Evolutionary conservation across 2,113 vertebrate genomes (phyloP).

Genomic region (Edolisoma coerulescens): DNA sequence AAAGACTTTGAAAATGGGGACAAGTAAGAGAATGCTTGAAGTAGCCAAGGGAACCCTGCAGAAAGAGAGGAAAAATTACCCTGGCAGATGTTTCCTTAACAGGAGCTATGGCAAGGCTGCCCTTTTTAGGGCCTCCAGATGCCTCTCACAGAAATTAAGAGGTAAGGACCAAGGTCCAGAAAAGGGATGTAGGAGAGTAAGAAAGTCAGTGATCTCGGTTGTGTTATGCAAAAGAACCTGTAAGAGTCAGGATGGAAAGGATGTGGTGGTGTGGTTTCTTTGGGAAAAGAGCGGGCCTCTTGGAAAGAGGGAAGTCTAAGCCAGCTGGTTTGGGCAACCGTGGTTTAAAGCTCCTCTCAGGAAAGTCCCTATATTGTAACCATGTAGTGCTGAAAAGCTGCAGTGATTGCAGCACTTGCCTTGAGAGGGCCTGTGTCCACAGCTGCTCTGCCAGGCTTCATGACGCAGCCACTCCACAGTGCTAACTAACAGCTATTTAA

Average conservation of each 20-base stretch:
- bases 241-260: neutral
- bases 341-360: neutral
- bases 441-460: neutral
- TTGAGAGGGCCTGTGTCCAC: neutral
- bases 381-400: accelerated
- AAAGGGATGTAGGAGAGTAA: neutral
- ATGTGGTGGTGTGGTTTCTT: neutral
- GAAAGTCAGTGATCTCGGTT: neutral
- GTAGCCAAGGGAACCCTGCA: neutral
- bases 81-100: neutral
- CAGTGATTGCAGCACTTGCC: neutral
- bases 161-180: neutral
- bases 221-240: neutral
- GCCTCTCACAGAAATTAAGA: neutral
- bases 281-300: neutral
- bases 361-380: neutral
- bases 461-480: neutral
- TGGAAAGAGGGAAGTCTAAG: neutral
- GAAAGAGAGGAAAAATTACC: neutral
- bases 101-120: neutral
- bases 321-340: neutral
- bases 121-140: neutral
- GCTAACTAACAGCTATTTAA: neutral
- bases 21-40: neutral
- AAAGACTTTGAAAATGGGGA: neutral